Evolutionary conservation across 2,888 invertebrate genomes (phyloP).

Genomic region (Tupiocoris notatus): DNA sequence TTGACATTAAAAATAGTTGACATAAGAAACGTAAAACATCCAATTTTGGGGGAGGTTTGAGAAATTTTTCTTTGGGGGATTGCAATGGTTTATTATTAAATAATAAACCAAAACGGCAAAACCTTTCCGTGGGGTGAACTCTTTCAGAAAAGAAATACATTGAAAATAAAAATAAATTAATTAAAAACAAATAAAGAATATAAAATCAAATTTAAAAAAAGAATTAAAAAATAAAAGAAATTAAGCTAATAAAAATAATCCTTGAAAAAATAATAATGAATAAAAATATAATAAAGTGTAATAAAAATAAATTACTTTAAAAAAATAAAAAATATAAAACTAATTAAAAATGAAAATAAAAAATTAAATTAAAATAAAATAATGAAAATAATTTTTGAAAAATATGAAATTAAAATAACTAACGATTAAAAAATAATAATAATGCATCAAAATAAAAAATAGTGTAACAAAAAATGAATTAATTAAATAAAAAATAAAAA

Average conservation of each 20-base stretch:
- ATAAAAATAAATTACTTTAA: background rate
- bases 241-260: background rate
- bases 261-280: background rate
- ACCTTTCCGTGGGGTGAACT: too few species aligned
- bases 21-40: too few species aligned
- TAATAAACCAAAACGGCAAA: too few species aligned
- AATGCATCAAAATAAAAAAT: background rate
- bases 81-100: too few species aligned
- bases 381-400: background rate
- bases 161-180: too few species aligned
- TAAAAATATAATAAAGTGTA: background rate
- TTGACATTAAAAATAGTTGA: too few species aligned
- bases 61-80: too few species aligned
- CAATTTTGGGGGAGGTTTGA: too few species aligned
- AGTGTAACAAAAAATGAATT: background rate
- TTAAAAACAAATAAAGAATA: background rate
- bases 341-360: background rate
- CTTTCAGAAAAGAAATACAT: too few species aligned
- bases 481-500: background rate
- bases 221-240: background rate
- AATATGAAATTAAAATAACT: background rate
- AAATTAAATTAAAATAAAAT: background rate
- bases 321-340: background rate
- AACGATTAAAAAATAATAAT: background rate
- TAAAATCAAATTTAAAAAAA: background rate